Base-by-base conservation (phyloP, 1,140 invertebrate species). In the Atta cephalotes region DNA sequence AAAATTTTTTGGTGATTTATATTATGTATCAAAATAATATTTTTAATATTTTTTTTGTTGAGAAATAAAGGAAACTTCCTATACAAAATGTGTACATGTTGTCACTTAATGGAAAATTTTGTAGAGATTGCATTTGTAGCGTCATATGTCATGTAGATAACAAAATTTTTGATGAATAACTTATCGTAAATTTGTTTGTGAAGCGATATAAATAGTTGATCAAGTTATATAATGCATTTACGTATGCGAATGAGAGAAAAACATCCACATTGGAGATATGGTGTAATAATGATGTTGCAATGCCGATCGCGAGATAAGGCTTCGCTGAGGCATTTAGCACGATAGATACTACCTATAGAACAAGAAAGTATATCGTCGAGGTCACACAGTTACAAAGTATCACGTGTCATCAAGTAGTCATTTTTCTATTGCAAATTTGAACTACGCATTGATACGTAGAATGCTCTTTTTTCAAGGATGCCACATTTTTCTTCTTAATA, bases 341-440 rank as follows among this genome's bases (percentile, higher is more conserved):
- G 28, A 71, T 12, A 49, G 35, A 74, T 74, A 25, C 25, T 84
- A 76, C 7, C 10, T 84, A n/a, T 35, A 7, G n/a, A 74, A 82
- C 3, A 25, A 49, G 25, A 10, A 74, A 5, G 28, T 21, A 7
- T 28, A 60, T 31, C n/a, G 3, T 72, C 21, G 53, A 81, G 16
- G 16, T 45, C 21, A 58, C 9, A 6, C 10, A 58, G n/a, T 35
- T 25, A 62, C 16, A 60, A 81, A 71, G n/a, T 82, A 2, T 60
- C 56, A 21, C 1, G 5, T 63, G 1, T 62, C 56, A 18, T 3
- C 5, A 51, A n/a, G 53, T 62, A 60, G 12, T 16, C 1, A 39
- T 35, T 62, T 74, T 76, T 76, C n/a, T 81, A 74, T 76, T 80
- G 49, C 5, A 56, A 39, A 51, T 66, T 72, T n/a, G 49, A 81